These are phyloP conservation scores for Varanus salvator DNA, from an alignment of 2,113 vertebrate genomes.

Conservation along the genomic window DNA sequence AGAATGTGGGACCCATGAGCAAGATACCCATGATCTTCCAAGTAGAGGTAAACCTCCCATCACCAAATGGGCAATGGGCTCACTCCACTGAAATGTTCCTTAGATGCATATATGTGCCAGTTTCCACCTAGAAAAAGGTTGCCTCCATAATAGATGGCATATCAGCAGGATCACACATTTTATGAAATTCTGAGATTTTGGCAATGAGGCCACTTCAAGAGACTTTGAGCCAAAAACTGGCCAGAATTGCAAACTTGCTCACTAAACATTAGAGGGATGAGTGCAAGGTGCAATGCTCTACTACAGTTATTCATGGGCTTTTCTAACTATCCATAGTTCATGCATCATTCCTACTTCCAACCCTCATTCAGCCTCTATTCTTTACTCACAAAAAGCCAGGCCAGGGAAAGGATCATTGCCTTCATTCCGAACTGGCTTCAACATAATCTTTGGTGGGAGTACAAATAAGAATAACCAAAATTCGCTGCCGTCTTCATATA, in stretches of 20 bases:
- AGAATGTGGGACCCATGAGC: slow-evolving; percentile 12
- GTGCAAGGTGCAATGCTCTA: no score
- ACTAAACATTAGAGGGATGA: no score
- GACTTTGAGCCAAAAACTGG: neutral
- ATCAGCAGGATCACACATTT: neutral
- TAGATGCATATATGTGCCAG: neutral
- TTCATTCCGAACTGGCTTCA: no score
- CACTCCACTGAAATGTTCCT: neutral
- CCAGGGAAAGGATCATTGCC: neutral
- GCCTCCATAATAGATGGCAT: neutral
- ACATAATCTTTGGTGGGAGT: no score
- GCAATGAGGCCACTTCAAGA: neutral
- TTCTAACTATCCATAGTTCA: no score
- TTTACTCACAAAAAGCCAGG: neutral
- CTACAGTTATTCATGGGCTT: no score
- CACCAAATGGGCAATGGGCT: neutral
- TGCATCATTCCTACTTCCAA: no score
- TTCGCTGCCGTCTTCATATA: no score
- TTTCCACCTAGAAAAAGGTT: neutral
- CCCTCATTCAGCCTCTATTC: neutral
- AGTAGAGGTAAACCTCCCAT: neutral
- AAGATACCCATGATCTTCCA: slow-evolving; percentile 21
- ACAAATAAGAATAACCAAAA: no score
- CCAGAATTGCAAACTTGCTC: no score
- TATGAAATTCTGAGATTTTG: neutral